phyloP scores from a whole-genome alignment of 2,888 invertebrate species.

The Tetranychus truncatus region DNA sequence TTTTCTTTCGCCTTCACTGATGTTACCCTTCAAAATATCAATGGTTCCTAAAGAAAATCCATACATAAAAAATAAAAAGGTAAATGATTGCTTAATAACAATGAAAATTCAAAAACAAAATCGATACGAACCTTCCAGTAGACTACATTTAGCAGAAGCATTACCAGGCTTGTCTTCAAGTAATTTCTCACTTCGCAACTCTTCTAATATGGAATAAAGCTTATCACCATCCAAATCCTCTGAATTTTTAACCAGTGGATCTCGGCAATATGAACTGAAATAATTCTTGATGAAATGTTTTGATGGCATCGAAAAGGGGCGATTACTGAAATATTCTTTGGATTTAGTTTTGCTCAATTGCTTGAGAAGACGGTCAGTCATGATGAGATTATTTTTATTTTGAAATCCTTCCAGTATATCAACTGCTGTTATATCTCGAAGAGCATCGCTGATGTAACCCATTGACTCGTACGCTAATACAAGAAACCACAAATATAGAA shows the following conservation, averaged over 20 bases:
- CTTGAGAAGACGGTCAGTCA: constrained; percentile 73
- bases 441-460: constrained; percentile 42
- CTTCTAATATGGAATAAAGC: constrained; percentile 43
- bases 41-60: constrained; percentile 14
- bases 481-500: neutral
- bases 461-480: constrained; percentile 47
- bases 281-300: constrained; percentile 67
- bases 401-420: constrained; percentile 75
- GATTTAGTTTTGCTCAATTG: constrained; percentile 40
- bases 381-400: constrained; percentile 55
- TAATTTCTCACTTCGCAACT: neutral
- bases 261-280: constrained; percentile 66
- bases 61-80: neutral
- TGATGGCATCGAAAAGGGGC: constrained; percentile 56
- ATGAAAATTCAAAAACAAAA: neutral
- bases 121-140: constrained; percentile 37
- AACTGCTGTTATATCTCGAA: constrained; percentile 63
- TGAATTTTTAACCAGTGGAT: constrained; percentile 24
- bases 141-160: constrained; percentile 28
- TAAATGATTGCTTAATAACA: neutral
- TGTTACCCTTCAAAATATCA: constrained; percentile 20
- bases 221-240: constrained; percentile 33
- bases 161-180: constrained; percentile 31
- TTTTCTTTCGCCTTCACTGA: constrained; percentile 15
- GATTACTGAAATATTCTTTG: constrained; percentile 27